Percentiles rank a stretch among this genome's conserved stretches.
Evolutionary conservation across 2,888 invertebrate species (phyloP).

Genomic region (Nymphalis c-album): DNA sequence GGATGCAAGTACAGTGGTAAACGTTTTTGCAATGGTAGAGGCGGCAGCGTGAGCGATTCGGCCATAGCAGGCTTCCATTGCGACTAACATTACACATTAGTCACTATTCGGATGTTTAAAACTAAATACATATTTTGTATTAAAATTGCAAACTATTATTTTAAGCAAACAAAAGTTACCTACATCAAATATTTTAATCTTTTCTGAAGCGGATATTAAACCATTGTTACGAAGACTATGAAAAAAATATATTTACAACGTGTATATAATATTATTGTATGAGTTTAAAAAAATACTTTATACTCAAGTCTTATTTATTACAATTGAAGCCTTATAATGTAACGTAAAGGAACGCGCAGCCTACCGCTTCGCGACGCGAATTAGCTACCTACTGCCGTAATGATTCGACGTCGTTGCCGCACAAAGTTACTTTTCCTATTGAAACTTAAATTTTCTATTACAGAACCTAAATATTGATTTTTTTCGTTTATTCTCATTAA

Average conservation of each 20-base stretch:
- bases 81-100: slow-evolving; percentile 49
- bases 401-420: slow-evolving; percentile 7
- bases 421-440: neutral
- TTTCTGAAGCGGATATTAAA: neutral
- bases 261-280: no score
- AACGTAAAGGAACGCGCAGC: neutral
- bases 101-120: slow-evolving; percentile 14
- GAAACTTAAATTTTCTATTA: neutral
- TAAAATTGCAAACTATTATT: neutral
- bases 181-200: neutral
- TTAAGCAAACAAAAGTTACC: neutral
- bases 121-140: neutral
- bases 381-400: slow-evolving; percentile 19
- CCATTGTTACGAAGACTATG: neutral
- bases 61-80: slow-evolving; percentile 76
- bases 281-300: no score
- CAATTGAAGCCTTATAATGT: neutral
- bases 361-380: neutral
- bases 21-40: slow-evolving; percentile 66
- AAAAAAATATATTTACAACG: no score
- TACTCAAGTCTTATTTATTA: no score
- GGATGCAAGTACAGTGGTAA: slow-evolving; percentile 67
- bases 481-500: no score
- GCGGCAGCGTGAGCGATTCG: slow-evolving; percentile 70
- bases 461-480: neutral